A percentile compares a stretch with the other conserved stretches of the same genome.
Conservation (phyloP, 2,113 vertebrate species). For the Anseranas semipalmata region DNA sequence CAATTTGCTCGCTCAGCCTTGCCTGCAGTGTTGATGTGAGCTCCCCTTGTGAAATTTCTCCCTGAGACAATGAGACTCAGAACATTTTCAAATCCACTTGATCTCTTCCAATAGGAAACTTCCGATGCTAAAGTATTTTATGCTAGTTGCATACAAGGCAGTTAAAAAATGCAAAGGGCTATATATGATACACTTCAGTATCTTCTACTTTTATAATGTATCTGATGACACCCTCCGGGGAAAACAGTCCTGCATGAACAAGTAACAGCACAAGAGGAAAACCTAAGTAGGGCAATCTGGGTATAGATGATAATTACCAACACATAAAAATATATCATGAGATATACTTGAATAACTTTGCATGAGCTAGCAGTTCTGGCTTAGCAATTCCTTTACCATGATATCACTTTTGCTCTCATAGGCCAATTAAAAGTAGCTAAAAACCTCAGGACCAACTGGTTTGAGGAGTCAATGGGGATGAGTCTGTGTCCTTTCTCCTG, state of each 20-base stretch:
- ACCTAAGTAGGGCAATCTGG: constrained; percentile 26
- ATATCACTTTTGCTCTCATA: not conserved
- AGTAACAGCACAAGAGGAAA: not conserved
- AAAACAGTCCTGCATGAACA: constrained; percentile 33
- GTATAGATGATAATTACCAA: constrained; percentile 21
- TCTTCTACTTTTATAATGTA: constrained; percentile 12
- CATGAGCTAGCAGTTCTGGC: constrained; percentile 9
- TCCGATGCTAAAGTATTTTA: not conserved
- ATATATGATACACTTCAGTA: not conserved
- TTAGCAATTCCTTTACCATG: constrained; percentile 15
- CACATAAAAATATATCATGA: constrained; percentile 8
- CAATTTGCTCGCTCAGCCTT: not conserved
- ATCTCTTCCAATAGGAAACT: not conserved
- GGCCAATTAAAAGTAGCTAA: not conserved
- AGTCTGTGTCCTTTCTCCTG: not conserved
- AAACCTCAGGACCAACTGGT: not conserved
- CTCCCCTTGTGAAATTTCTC: not conserved
- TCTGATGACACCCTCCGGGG: not conserved
- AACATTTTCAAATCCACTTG: not conserved
- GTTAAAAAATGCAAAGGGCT: not conserved
- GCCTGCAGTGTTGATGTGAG: not conserved
- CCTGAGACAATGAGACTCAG: not conserved
- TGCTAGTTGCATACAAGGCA: not conserved
- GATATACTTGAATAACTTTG: not conserved
- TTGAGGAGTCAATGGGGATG: fast-evolving